Percentiles rank a stretch among this genome's conserved stretches.
Conservation (phyloP, 2,888 invertebrate genomes). For the Synanthedon tipuliformis region DNA sequence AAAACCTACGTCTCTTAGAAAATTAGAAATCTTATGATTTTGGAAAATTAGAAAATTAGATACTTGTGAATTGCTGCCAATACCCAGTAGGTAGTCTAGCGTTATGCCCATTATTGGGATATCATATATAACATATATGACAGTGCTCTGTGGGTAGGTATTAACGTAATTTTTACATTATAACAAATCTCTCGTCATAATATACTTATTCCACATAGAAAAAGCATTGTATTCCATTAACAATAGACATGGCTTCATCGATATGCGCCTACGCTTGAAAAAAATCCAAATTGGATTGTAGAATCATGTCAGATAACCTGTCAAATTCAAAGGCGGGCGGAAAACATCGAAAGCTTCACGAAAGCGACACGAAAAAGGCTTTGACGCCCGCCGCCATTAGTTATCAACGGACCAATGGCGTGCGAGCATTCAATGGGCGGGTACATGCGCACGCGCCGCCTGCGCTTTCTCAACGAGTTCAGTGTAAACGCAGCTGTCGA, state of each 20-base stretch:
- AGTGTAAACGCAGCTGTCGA: conserved; percentile 59
- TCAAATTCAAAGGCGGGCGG: conserved; percentile 48
- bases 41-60: too few relatives aligned
- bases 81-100: too few relatives aligned
- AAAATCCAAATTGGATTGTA: conserved; percentile 38
- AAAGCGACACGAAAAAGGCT: conserved; percentile 45
- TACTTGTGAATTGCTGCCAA: too few relatives aligned
- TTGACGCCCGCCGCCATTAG: conserved; percentile 40
- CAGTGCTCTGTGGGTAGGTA: background rate
- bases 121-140: too few relatives aligned
- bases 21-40: too few relatives aligned
- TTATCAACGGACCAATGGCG: conserved; percentile 32
- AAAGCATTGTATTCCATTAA: conserved; percentile 17
- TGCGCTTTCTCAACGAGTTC: conserved; percentile 26
- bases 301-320: conserved; percentile 43
- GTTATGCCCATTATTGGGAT: too few relatives aligned
- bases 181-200: conserved; percentile 8
- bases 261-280: conserved; percentile 47
- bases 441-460: conserved; percentile 61
- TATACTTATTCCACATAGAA: conserved; percentile 6
- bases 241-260: conserved; percentile 32
- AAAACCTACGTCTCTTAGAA: too few relatives aligned
- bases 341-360: conserved; percentile 30
- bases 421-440: conserved; percentile 30
- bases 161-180: conserved; percentile 2